Percentiles rank a stretch among this genome's conserved stretches.
Conservation (phyloP, 2,113 vertebrate genomes). For the Raja brachyura region DNA sequence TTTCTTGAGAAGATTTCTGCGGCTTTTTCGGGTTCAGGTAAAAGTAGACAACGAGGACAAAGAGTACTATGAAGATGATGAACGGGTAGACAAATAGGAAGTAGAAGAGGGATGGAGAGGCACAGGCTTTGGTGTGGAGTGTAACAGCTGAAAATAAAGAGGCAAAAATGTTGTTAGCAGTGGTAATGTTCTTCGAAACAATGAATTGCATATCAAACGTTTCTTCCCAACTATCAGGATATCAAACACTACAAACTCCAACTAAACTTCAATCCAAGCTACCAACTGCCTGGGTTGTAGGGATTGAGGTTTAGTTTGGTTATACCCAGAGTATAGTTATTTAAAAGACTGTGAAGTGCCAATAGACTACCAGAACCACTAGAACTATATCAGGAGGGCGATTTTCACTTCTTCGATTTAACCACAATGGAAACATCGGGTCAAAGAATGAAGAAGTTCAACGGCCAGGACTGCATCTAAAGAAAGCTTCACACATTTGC, state of each 20-base stretch:
- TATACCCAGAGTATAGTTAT: not conserved
- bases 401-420: not conserved
- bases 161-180: not conserved
- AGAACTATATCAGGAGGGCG: not conserved
- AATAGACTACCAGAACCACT: not conserved
- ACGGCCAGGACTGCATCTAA: not conserved
- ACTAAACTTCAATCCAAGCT: too few species aligned
- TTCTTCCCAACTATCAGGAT: too few species aligned
- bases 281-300: too few species aligned
- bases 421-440: constrained; percentile 2
- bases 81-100: constrained; percentile 33
- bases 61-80: not conserved
- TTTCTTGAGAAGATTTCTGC: not conserved
- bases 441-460: not conserved
- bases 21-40: not conserved
- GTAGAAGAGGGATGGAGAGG: not conserved
- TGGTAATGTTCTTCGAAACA: not conserved
- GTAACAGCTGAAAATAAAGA: constrained; percentile 6
- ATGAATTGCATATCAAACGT: not conserved
- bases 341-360: not conserved
- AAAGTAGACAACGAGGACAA: not conserved
- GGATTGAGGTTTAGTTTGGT: too few species aligned
- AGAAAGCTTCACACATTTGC: not conserved
- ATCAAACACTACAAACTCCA: too few species aligned
- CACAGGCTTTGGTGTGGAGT: constrained; percentile 9